phyloP scores from a whole-genome alignment of 2,113 vertebrate species.

The Stigmatopora nigra region DNA sequence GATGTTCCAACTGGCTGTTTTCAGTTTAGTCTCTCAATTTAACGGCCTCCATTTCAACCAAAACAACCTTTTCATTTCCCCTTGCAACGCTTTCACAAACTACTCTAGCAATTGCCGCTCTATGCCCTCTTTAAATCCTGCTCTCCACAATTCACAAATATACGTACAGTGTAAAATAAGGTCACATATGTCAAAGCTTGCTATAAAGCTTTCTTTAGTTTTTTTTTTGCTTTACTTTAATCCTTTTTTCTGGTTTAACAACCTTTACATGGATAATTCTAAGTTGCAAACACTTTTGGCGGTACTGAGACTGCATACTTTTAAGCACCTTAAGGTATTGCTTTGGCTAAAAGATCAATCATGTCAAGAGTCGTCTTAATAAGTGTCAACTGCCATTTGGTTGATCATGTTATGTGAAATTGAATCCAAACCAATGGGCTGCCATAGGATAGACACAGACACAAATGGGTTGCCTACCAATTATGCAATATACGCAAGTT shows the following conservation, averaged over 20 bases:
- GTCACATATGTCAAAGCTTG: constrained; percentile 54
- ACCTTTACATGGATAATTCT: neutral
- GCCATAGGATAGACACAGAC: constrained; percentile 35
- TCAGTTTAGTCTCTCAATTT: constrained; percentile 65
- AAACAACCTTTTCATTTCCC: constrained; percentile 59
- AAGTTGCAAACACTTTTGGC: neutral
- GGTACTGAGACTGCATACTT: neutral
- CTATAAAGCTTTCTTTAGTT: constrained; percentile 2
- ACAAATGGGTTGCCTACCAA: constrained; percentile 29
- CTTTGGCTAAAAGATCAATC: constrained; percentile 14
- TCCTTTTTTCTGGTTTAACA: constrained; percentile 45
- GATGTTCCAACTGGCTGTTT: constrained; percentile 56
- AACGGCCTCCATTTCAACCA: constrained; percentile 43
- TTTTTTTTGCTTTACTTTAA: constrained; percentile 12
- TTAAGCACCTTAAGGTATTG: constrained; percentile 1
- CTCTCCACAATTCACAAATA: constrained; percentile 25
- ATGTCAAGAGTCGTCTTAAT: constrained; percentile 1
- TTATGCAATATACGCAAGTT: constrained; percentile 34
- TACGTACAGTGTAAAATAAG: constrained; percentile 2
- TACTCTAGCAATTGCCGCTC: constrained; percentile 48
- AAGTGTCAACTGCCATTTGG: constrained; percentile 26
- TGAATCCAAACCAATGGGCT: constrained; percentile 33
- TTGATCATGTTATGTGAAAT: constrained; percentile 30
- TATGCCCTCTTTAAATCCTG: constrained; percentile 12
- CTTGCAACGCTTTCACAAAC: constrained; percentile 41